A percentile compares a stretch with the other conserved stretches of the same genome.
These are phyloP conservation scores for Pipistrellus pipistrellus DNA, from an alignment of 2,797 vertebrate genomes.

Conservation along the genomic window DNA sequence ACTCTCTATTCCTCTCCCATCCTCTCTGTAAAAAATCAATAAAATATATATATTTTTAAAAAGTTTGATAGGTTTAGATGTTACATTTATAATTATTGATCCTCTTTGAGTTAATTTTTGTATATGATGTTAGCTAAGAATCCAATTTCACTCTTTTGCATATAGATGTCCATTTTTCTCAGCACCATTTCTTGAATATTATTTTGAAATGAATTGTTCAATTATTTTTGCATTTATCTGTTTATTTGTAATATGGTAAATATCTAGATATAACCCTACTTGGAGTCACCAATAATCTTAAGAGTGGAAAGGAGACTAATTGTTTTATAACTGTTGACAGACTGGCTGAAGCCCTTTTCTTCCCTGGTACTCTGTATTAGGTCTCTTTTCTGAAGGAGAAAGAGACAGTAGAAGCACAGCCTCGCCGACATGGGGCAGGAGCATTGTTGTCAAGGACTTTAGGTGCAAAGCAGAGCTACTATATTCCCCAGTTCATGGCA, in stretches of 20 bases:
- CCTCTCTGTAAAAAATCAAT: too few species aligned
- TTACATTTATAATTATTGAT: background rate
- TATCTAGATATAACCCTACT: background rate
- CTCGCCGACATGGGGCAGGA: fast-evolving
- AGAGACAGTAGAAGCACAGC: background rate
- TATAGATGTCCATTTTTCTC: background rate
- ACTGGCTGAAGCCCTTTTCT: background rate
- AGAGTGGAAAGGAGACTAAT: background rate
- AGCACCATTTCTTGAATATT: background rate
- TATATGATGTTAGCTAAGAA: background rate
- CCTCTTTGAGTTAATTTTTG: background rate
- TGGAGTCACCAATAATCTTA: background rate
- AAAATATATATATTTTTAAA: too few species aligned
- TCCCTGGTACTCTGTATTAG: background rate
- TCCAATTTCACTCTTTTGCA: background rate
- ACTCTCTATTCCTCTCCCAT: too few species aligned
- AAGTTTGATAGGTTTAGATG: background rate
- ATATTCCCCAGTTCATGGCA: background rate
- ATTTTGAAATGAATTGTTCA: conserved; percentile 33
- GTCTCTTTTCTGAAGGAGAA: background rate
- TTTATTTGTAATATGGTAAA: conserved; percentile 27
- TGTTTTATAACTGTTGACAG: background rate
- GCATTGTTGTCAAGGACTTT: background rate
- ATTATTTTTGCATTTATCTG: background rate
- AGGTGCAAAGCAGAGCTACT: background rate